Base-by-base conservation (phyloP, 2,888 invertebrate genomes). In the Megastigmus dorsalis region DNA sequence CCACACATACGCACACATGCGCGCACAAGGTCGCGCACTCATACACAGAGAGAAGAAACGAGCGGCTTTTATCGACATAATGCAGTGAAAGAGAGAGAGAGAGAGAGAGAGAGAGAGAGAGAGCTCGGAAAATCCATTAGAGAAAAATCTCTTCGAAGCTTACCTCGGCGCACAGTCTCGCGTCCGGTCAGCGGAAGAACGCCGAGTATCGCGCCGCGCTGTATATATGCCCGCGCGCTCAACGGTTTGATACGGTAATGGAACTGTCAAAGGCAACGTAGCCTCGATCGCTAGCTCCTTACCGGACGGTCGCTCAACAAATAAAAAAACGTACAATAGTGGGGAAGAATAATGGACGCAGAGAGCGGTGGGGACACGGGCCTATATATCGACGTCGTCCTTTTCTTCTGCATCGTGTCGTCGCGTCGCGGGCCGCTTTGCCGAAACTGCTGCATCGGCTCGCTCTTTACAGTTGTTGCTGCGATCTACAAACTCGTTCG, bases 211-310 rank as follows among this genome's bases (percentile, higher is more conserved):
- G 18, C n/a, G n/a, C n/a, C 4, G 36, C 10, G 9, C 10, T n/a
- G n/a, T n/a, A n/a, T n/a, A n/a, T n/a, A n/a, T n/a, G n/a, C n/a
- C n/a, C 4, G 36, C 10, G 9, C 10, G 30, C n/a, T 57, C 36
- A n/a, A 23, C 48, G n/a, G 13, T 18, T 70, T 77, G 84, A 85
- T 84, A 82, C 85, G 83, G 82, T 84, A 85, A 86, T 85, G 84
- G 84, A 85, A 85, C 85, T 85, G 85, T 85, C 85, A 85, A 84
- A 84, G 83, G 81, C 81, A 75, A 45, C 30, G 52, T 6, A 3
- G n/a, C 26, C 18, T 38, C 20, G 20, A 9, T n/a, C n/a, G n/a
- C n/a, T n/a, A 26, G 55, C 26, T 30, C 20, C 28, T 3, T 13
- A 10, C 7, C 3, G 20, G 28, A 65, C 50, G 71, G 57, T 30